Base-by-base conservation (phyloP, 2,888 invertebrate genomes). In the Metopia argyrocephala region DNA sequence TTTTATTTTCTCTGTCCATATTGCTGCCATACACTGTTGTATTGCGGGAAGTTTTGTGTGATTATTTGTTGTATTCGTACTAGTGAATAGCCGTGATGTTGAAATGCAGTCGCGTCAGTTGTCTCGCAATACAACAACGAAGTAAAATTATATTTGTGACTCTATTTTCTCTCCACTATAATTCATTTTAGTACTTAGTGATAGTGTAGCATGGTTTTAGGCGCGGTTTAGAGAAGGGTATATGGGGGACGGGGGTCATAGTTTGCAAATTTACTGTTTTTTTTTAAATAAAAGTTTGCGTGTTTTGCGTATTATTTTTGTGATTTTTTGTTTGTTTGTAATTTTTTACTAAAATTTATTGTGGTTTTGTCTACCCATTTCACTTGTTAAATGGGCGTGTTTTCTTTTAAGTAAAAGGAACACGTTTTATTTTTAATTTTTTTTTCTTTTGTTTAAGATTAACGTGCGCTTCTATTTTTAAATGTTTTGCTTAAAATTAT, bases 31-130 rank as follows among this genome's bases (percentile, higher is more conserved):
- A 9, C 31, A 31, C 9, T 31, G 5, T 52, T 45, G 70, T 21
- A 50, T 65, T 65, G 64, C 64, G 65, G 52, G 23, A 23, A 65
- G 48, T 69, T 28, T 64, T 12, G 38, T 54, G 9, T 54, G 45
- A 48, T 46, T 5, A 54, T 52, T 7, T 18, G 12, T 20, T 52
- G 54, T 64, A 50, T 38, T 38, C 12, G 3, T 12, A 38, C 25
- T 50, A 59, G 45, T 71, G 66, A 45, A 68, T 75, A 74, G 46
- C 69, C 74, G 48, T 78, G 70, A 74, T 64, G 62, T 80, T 76
- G 68, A 80, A 76, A 73, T 80, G 76, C 76, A 76, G 89, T 85
- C 88, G 89, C 88, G 89, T 86, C 88, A 81, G 68, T 50, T 80
- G 76, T 78, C 71, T 80, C 78, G 73, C 54, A 50, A 56, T 20